Conservation (phyloP, 1,140 invertebrate species). For the Neodiprion lecontei region DNA sequence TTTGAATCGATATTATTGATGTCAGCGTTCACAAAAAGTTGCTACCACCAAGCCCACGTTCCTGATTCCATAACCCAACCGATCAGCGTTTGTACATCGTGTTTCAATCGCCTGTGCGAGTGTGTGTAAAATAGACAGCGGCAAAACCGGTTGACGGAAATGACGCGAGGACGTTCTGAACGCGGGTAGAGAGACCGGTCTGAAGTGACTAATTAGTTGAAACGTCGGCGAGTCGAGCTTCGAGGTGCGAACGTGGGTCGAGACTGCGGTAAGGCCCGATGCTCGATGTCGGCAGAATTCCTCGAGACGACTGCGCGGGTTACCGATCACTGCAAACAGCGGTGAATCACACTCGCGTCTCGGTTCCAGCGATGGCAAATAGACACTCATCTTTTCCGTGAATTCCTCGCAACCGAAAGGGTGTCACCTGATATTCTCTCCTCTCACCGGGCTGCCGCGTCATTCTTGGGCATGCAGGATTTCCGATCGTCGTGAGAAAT, state of each 20-base stretch:
- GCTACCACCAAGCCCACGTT: too few species aligned
- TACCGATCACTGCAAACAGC: background rate
- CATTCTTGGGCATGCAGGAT: background rate
- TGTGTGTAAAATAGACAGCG: background rate
- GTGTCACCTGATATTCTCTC: too few species aligned
- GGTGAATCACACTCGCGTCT: slow-evolving; percentile 2
- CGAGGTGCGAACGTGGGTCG: background rate
- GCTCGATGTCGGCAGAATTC: background rate
- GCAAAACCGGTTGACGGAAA: background rate
- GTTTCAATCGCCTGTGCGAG: background rate
- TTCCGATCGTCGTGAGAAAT: background rate
- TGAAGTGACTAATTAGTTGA: slow-evolving; percentile 2
- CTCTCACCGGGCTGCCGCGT: too few species aligned
- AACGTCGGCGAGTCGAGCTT: background rate
- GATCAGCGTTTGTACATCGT: background rate
- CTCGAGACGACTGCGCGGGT: background rate
- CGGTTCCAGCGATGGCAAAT: background rate
- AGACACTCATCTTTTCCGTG: too few species aligned
- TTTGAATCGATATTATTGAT: too few species aligned
- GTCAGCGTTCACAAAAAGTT: too few species aligned
- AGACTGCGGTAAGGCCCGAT: background rate
- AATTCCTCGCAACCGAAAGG: too few species aligned
- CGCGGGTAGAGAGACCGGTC: background rate
- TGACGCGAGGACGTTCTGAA: background rate
- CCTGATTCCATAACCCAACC: too few species aligned